These are phyloP conservation scores for Hippocampus abdominalis DNA, from an alignment of 2,113 vertebrate species.

Conservation along the genomic window DNA sequence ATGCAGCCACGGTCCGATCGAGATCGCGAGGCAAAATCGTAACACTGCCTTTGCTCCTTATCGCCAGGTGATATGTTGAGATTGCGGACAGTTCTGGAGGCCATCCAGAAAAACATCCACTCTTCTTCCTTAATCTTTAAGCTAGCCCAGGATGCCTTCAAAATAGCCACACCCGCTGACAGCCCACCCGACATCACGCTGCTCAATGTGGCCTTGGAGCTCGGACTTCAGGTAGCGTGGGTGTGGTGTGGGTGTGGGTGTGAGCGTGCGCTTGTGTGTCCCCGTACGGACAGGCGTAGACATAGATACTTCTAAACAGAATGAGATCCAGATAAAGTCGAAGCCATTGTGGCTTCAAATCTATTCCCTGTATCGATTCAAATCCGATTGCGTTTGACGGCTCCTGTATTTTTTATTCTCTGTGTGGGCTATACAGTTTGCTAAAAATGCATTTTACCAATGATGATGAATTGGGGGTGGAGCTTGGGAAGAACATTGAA, in stretches of 20 bases:
- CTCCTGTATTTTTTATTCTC: too few species aligned
- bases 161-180: conserved; percentile 93
- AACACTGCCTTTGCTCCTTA: conserved; percentile 7
- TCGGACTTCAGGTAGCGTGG: conserved; percentile 88
- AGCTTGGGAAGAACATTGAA: background rate
- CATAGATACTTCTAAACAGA: background rate
- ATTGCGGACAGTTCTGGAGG: conserved; percentile 90
- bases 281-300: too few species aligned
- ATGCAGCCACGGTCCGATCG: background rate
- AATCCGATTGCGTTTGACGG: too few species aligned
- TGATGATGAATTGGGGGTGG: too few species aligned
- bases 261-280: background rate
- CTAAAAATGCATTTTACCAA: too few species aligned
- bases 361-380: too few species aligned
- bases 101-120: conserved; percentile 98
- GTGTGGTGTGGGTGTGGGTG: background rate
- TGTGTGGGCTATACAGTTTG: too few species aligned
- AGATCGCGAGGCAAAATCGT: background rate
- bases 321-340: background rate
- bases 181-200: conserved; percentile 89
- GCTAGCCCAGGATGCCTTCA: conserved; percentile 96
- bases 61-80: conserved; percentile 88
- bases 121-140: conserved; percentile 98
- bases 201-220: conserved; percentile 93
- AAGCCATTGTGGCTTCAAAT: too few species aligned